Evolutionary conservation across 1,140 invertebrate genomes (phyloP), one percentile per base, ranked within the genome.

Genomic region (Magallana ariakensis): DNA sequence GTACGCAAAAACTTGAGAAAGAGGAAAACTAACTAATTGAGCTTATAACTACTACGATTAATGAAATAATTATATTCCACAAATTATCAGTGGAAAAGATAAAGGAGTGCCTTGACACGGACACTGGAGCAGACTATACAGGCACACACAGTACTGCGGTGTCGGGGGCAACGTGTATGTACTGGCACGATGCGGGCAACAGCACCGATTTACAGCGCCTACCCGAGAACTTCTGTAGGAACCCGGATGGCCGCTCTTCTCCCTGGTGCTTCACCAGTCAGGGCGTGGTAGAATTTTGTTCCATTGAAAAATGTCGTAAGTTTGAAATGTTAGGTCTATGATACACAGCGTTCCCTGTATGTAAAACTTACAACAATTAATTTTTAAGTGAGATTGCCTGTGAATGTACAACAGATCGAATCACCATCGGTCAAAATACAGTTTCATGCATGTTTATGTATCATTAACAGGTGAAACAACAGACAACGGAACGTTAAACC

Each of bases 261-360:
- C 66, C 66, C 13, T 70, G 66, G 66, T 70, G 66, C 13, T 70
- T 11, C 19, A 26, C 66, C 0, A 8, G 19, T 33, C 19, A 7
- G 33, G 66, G 66, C 9, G 66, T 70, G 66, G 7, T 70, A 22
- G 66, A 22, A 7, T 22, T 26, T 26, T 70, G 66, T 22, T 70
- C 66, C 11, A 70, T 70, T 26, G 19, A 70, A 22, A 70, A 22
- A 26, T 70, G 66, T 70, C 66, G 66, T 70, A 70, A 26, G 66
- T 70, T 70, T 70, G 33, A 46, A 46, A 46, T 0, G 5, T 46
- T 46, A 46, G 3, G 33, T 46, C 1, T 46, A 46, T 46, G 33
- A 5, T 4, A 46, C 33, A n/a, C n/a, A n/a, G n/a, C n/a, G n/a
- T n/a, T n/a, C n/a, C n/a, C n/a, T n/a, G n/a, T n/a, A n/a, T n/a